Base-by-base conservation (phyloP, 2,888 invertebrate species). In the Hetaerina titia region DNA sequence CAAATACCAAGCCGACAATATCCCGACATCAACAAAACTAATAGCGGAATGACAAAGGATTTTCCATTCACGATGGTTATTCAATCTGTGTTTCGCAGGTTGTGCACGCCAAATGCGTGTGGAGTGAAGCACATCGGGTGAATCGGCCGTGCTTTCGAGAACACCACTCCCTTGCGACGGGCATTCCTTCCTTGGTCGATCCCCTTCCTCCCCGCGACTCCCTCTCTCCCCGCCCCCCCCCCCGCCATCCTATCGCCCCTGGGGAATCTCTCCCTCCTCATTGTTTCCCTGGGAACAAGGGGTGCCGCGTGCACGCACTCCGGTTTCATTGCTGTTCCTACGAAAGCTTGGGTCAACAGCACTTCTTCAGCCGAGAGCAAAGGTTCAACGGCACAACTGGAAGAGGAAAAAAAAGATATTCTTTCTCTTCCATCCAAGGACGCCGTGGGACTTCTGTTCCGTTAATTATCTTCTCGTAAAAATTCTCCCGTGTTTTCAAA, bases 271-370 rank as follows among this genome's bases (percentile, higher is more conserved):
- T 81, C 31, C 31, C 25, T 81, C 25, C 31, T 31, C 81, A 81
- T 81, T 81, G 81, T 81, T 81, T 81, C 81, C 81, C 5, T 81
- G 81, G 81, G 81, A 81, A 81, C 81, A 81, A 19, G 81, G 31
- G 81, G 6, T 2, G 1, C 74, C 25, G 31, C 74, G 17, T 25
- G 11, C 81, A 81, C 0, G 81, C 81, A 31, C 74, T 81, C 25
- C 2, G 69, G 69, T 69, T 69, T 69, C 22, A 19, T 81, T 31
- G 25, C 11, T 22, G 81, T 6, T 22, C 22, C 69, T n/a, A 69
- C 17, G 69, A 81, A 31, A 31, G 81, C 81, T 81, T 9, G 81
- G 81, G 81, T 81, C 81, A 81, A 81, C 25, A 81, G 31, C 81
- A 31, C 45, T 81, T 81, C 81, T 31, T 31, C 7, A 81, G 31